Evolutionary conservation across 64 coral and sea anemone species (phyloP).

Genomic region (Pocillopora verrucosa): DNA sequence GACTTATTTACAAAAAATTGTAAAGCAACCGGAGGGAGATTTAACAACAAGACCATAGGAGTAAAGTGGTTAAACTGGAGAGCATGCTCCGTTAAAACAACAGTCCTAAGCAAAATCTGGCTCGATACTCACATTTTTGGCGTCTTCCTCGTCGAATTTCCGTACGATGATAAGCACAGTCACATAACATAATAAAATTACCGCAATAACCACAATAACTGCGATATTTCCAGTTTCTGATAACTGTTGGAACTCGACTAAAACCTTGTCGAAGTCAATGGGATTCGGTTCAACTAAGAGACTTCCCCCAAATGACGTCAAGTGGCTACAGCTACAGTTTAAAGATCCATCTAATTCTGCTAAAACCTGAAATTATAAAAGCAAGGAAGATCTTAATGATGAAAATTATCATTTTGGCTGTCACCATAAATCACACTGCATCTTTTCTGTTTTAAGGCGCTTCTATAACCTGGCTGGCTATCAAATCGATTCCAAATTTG

Average conservation of each 20-base stretch:
- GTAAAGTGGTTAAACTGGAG: too few species aligned
- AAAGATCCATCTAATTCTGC: not conserved
- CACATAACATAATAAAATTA: constrained; percentile 34
- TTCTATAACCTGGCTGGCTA: too few species aligned
- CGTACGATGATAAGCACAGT: constrained; percentile 22
- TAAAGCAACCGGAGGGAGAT: too few species aligned
- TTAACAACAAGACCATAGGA: too few species aligned
- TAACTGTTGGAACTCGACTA: constrained; percentile 17
- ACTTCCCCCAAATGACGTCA: constrained; percentile 54
- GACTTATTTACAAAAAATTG: too few species aligned
- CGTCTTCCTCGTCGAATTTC: constrained; percentile 27
- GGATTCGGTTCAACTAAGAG: constrained; percentile 48
- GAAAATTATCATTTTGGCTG: too few species aligned
- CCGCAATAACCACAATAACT: constrained; percentile 27
- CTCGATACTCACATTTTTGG: constrained; percentile 19
- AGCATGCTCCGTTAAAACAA: too few species aligned
- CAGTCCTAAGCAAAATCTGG: not conserved
- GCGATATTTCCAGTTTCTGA: constrained; percentile 45
- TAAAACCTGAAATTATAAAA: not conserved
- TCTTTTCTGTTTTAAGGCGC: too few species aligned
- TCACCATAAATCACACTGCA: too few species aligned
- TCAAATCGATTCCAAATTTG: too few species aligned
- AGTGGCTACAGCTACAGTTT: constrained; percentile 44
- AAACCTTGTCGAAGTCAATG: constrained; percentile 59
- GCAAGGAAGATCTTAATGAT: too few species aligned